Conservation (phyloP, 2,888 invertebrate species). For the Oscheius sp. region DNA sequence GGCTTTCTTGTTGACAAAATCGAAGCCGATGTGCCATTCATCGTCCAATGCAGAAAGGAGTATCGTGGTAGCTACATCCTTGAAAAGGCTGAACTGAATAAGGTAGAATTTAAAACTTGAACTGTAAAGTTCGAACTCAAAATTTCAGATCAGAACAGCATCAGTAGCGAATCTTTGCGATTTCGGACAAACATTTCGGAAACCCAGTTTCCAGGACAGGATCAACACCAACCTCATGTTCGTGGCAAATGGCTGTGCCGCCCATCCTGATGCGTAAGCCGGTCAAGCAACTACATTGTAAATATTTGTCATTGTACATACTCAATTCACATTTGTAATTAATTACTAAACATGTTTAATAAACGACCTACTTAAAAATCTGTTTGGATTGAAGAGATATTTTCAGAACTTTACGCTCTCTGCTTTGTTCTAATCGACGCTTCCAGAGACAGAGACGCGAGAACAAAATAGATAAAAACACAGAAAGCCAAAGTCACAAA, state of each 20-base stretch:
- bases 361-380: too few species aligned
- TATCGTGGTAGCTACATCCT: conserved; percentile 12
- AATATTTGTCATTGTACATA: too few species aligned
- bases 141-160: conserved; percentile 8
- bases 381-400: too few species aligned
- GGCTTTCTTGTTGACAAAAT: conserved; percentile 2
- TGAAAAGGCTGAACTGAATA: conserved; percentile 6
- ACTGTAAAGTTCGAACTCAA: too few species aligned
- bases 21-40: conserved; percentile 13
- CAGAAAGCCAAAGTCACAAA: too few species aligned
- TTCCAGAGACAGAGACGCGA: too few species aligned
- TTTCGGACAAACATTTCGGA: background rate
- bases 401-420: too few species aligned
- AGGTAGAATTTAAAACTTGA: background rate
- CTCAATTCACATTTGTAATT: too few species aligned
- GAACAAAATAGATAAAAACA: too few species aligned
- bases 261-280: conserved; percentile 16
- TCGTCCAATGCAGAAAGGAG: conserved; percentile 19
- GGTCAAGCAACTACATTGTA: too few species aligned
- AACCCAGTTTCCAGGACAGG: conserved; percentile 1
- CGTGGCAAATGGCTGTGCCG: conserved; percentile 20
- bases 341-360: too few species aligned
- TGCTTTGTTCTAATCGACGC: too few species aligned
- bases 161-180: conserved; percentile 1
- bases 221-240: conserved; percentile 25